Percentiles rank a stretch among this genome's conserved stretches.
Conservation (phyloP, 2,888 invertebrate genomes). For the Ormyrus nitidulus region DNA sequence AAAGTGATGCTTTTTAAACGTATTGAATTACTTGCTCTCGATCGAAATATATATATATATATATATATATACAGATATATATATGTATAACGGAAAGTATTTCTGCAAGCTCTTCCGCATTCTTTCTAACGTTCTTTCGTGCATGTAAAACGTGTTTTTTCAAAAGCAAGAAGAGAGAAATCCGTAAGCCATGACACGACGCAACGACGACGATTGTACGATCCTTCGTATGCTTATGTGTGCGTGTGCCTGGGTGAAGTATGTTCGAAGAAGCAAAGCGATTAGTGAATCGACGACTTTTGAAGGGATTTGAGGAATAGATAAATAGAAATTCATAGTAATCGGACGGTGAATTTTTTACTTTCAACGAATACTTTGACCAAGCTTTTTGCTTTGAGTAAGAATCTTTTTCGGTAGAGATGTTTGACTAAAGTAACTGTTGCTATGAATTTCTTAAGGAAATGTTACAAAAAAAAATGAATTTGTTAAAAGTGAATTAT, state of each 20-base stretch:
- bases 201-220: constrained; percentile 18
- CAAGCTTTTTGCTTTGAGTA: too few relatives aligned
- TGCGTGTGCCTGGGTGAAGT: constrained; percentile 11
- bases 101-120: too few relatives aligned
- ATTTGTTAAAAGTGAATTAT: neutral
- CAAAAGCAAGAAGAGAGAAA: too few relatives aligned
- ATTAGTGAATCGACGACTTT: neutral
- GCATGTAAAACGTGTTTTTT: too few relatives aligned
- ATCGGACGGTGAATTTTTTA: neutral
- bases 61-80: too few relatives aligned
- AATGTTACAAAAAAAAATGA: neutral
- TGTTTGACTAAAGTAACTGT: neutral
- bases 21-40: too few relatives aligned
- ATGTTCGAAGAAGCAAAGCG: constrained; percentile 5
- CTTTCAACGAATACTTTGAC: neutral
- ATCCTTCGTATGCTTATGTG: constrained; percentile 18
- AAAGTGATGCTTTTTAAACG: too few relatives aligned
- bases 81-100: too few relatives aligned
- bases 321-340: constrained; percentile 4
- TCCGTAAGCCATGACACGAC: constrained; percentile 39
- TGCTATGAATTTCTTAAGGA: constrained; percentile 1
- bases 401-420: too few relatives aligned
- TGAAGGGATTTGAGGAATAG: neutral
- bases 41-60: too few relatives aligned
- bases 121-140: too few relatives aligned